Evolutionary conservation across 2,888 invertebrate genomes (phyloP), one percentile per base, ranked within the genome.

Genomic region (Ichneumoninae sp.): DNA sequence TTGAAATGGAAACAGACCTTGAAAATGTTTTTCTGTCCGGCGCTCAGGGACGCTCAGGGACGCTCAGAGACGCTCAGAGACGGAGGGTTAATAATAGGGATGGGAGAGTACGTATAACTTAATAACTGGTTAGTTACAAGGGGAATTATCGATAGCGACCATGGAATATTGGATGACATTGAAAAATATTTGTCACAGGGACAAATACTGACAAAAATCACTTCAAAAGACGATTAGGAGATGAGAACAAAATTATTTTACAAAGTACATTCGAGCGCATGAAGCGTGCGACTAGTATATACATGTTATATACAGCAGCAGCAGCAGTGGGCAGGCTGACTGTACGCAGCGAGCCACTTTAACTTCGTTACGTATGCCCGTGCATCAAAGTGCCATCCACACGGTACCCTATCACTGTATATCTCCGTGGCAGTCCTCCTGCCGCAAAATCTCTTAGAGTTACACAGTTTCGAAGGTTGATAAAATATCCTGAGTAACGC

Each of bases 341-440:
- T 36, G n/a, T 66, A 40, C 19, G 50, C 65, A 40, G 36, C 40
- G 40, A 66, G 40, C 66, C 52, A 47, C 79, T 79, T 70, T 75
- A 83, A 83, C 83, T 83, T 79, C 73, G 79, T 79, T 83, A 79
- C 79, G 74, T 78, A 79, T 70, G 74, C 69, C 60, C 83, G 83
- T 83, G 74, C 60, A 79, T 83, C 83, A 83, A 79, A 83, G 79
- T 83, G 65, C 74, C 69, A 74, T 79, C 65, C 71, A 30, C 78
- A 60, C 73, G 36, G 70, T 63, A 69, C 63, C 63, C 69, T 79
- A 69, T 83, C 73, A 74, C 74, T 78, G 68, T 52, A 63, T 19
- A 66, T 66, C n/a, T 66, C n/a, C 26, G 3, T 1, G 10, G 26
- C 16, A 30, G 26, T 16, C 22, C 26, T 47, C 44, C 16, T 26